Base-by-base conservation (phyloP, 1,140 invertebrate species). In the Phenacoccus solenopsis region DNA sequence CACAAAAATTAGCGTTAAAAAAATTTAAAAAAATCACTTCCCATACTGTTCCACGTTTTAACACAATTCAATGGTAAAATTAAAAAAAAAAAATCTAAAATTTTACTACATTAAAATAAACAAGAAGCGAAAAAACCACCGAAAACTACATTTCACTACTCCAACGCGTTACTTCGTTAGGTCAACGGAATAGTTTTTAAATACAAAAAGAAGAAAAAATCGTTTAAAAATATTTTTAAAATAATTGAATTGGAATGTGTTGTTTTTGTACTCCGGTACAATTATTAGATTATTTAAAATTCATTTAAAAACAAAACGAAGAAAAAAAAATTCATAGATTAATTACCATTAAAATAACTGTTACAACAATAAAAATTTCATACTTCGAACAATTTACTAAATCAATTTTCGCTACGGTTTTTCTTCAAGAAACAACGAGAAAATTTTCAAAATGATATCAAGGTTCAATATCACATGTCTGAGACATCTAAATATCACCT, bases 241-340 rank as follows among this genome's bases (percentile, higher is more conserved):
- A 64, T 64, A 64, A 64, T 64, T 64, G 59, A 25, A 64, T 64
- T 64, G 59, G 59, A 64, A 64, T 64, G 59, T 64, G 56, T 59
- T 24, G 4, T 64, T 64, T 64, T 27, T 27, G 59, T 64, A 64
- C 59, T 27, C 9, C 21, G 25, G 59, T 64, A 64, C 59, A 64
- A n/a, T n/a, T n/a, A n/a, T n/a, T 64, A 9, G 25, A 64, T 24
- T 64, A 25, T 10, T 10, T 64, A 49, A 5, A 32, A 32, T 7
- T 59, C 20, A n/a, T 59, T 22, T 59, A 7, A 59, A 59, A n/a
- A n/a, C 7, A 20, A 7, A 59, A 59, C 59, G 22, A 64, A 22
- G 13, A 25, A 10, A 27, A 64, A 25, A 64, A 64, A 24, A 22
- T 38, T 38, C 32, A n/a, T 5, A 64, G 25, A 25, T 27, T 9